These are phyloP conservation scores for Casuarius casuarius DNA, from an alignment of 2,113 vertebrate genomes.

Conservation along the genomic window DNA sequence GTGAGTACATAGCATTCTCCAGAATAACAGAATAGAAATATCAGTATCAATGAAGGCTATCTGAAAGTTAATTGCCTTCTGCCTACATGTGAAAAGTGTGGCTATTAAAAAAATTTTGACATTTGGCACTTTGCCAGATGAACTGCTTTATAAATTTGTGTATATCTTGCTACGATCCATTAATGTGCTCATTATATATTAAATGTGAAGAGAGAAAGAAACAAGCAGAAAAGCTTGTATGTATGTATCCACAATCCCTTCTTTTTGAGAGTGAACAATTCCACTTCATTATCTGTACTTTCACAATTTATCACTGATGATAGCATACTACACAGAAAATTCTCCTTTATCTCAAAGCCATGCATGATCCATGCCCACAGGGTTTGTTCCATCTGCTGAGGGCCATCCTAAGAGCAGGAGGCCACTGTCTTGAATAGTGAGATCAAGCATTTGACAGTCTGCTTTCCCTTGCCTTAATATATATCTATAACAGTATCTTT, in stretches of 20 bases:
- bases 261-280: background rate
- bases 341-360: background rate
- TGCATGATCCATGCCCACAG: background rate
- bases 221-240: background rate
- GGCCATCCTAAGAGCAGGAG: background rate
- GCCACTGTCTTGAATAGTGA: constrained; percentile 8
- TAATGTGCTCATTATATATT: background rate
- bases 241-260: background rate
- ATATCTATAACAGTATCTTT: background rate
- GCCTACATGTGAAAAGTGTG: background rate
- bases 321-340: background rate
- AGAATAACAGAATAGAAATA: background rate
- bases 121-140: background rate
- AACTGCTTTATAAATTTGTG: background rate
- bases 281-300: background rate
- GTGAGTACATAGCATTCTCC: background rate
- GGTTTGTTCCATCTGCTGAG: constrained; percentile 20
- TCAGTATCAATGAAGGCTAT: background rate
- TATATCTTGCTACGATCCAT: background rate
- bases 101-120: background rate
- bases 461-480: background rate
- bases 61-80: background rate
- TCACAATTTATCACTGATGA: background rate
- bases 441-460: background rate
- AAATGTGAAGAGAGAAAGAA: background rate